Evolutionary conservation across 2,888 invertebrate species (phyloP).

Genomic region (Drosophila testacea): DNA sequence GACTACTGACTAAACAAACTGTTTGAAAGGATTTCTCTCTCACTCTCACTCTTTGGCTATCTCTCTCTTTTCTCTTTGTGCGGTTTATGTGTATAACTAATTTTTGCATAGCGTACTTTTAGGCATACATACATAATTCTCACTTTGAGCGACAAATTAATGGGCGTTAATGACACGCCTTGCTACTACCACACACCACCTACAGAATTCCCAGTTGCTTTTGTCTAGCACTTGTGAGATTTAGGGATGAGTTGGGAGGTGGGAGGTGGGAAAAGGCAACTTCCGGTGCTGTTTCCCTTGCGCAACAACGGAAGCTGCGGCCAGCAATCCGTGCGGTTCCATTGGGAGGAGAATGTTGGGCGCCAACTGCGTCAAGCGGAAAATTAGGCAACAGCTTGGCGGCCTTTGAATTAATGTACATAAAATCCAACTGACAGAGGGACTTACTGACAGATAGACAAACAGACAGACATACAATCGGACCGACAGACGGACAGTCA

Average conservation of each 20-base stretch:
- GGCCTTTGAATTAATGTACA: slow-evolving; percentile 72
- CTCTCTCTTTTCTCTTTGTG: not conserved
- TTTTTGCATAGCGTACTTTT: slow-evolving; percentile 66
- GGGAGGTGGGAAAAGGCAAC: slow-evolving; percentile 17
- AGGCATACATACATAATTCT: slow-evolving; percentile 61
- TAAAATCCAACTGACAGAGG: slow-evolving; percentile 37
- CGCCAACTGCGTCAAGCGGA: slow-evolving; percentile 72
- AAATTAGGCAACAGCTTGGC: slow-evolving; percentile 75
- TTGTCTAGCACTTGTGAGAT: slow-evolving; percentile 54
- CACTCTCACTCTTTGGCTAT: not conserved
- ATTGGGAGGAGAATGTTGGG: slow-evolving; percentile 10
- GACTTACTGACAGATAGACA: slow-evolving; percentile 5
- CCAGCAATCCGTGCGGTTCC: slow-evolving; percentile 30
- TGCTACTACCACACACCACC: slow-evolving; percentile 1
- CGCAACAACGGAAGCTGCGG: slow-evolving; percentile 71
- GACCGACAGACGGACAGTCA: too few relatives aligned
- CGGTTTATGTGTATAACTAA: slow-evolving; percentile 60
- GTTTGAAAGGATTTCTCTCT: not conserved
- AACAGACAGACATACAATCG: not conserved
- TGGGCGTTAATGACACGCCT: slow-evolving; percentile 72
- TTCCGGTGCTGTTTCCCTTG: slow-evolving; percentile 54
- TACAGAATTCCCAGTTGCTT: slow-evolving; percentile 26
- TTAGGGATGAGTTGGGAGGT: not conserved
- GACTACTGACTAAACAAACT: slow-evolving; percentile 32
- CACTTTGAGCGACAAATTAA: slow-evolving; percentile 75